phyloP scores from a whole-genome alignment of 1,140 invertebrate genomes.

The Hyles vespertilio region DNA sequence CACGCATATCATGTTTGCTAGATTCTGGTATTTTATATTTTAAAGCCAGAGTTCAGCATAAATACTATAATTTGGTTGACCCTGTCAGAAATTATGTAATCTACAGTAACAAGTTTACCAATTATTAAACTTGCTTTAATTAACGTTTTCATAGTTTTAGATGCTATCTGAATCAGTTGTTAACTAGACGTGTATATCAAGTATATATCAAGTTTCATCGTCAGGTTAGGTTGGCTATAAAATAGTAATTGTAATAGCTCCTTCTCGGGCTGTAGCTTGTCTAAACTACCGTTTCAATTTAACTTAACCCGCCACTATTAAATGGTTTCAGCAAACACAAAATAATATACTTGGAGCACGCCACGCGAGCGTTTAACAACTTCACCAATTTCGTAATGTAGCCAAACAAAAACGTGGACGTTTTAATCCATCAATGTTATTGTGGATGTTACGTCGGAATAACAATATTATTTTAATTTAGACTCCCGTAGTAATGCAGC shows the following conservation, averaged over 20 bases:
- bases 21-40: too few relatives aligned
- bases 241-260: constrained; percentile 15
- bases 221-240: background rate
- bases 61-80: too few relatives aligned
- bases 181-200: too few relatives aligned
- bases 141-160: too few relatives aligned
- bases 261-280: constrained; percentile 5
- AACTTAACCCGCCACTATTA: constrained; percentile 45
- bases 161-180: too few relatives aligned
- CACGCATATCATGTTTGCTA: too few relatives aligned
- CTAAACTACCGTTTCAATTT: constrained; percentile 46
- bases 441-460: background rate
- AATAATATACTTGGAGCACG: constrained; percentile 48
- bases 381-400: constrained; percentile 33
- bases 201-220: background rate
- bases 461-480: constrained; percentile 2
- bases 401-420: constrained; percentile 14
- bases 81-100: too few relatives aligned
- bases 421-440: too few relatives aligned
- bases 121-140: too few relatives aligned
- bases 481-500: constrained; percentile 13
- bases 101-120: too few relatives aligned
- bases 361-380: constrained; percentile 34
- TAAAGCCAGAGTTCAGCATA: too few relatives aligned
- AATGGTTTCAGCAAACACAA: constrained; percentile 44